Evolutionary conservation across 1,140 invertebrate genomes (phyloP).

Genomic region (Drosophila subpulchrella): DNA sequence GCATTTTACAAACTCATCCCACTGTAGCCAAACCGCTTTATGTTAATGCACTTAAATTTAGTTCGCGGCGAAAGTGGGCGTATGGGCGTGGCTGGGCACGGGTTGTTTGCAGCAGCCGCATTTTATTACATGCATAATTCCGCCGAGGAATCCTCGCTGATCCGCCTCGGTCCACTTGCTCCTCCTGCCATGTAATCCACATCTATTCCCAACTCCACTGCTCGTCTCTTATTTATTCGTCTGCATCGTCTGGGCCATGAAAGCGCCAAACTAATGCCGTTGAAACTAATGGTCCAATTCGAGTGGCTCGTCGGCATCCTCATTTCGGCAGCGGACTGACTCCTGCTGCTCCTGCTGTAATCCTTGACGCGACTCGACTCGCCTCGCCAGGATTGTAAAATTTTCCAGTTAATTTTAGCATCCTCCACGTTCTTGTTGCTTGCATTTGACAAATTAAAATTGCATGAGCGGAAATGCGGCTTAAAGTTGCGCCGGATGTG

Average conservation of each 20-base stretch:
- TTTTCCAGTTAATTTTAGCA: conserved; percentile 78
- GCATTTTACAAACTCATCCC: not conserved
- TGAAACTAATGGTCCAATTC: conserved; percentile 84
- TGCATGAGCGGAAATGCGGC: conserved; percentile 80
- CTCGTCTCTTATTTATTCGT: conserved; percentile 75
- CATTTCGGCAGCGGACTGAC: conserved; percentile 23
- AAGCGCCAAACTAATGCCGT: conserved; percentile 80
- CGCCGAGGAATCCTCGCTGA: conserved; percentile 52
- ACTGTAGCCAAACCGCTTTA: conserved; percentile 56
- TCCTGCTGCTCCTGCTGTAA: conserved; percentile 25
- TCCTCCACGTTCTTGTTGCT: conserved; percentile 30
- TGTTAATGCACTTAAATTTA: conserved; percentile 83
- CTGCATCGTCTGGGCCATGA: conserved; percentile 63
- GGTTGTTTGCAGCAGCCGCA: conserved; percentile 58
- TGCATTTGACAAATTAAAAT: conserved; percentile 83
- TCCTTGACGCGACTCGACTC: conserved; percentile 18
- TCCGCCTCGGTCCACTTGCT: conserved; percentile 24
- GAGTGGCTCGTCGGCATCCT: conserved; percentile 72
- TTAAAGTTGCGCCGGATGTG: conserved; percentile 73
- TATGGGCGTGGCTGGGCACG: conserved; percentile 51
- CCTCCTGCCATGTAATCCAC: not conserved
- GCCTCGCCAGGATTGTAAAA: conserved; percentile 73
- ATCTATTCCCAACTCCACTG: conserved; percentile 29
- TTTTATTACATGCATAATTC: conserved; percentile 82
- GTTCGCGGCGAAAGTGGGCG: conserved; percentile 53